Conservation (phyloP, 2,888 invertebrate species). For the Morpho deidamia region DNA sequence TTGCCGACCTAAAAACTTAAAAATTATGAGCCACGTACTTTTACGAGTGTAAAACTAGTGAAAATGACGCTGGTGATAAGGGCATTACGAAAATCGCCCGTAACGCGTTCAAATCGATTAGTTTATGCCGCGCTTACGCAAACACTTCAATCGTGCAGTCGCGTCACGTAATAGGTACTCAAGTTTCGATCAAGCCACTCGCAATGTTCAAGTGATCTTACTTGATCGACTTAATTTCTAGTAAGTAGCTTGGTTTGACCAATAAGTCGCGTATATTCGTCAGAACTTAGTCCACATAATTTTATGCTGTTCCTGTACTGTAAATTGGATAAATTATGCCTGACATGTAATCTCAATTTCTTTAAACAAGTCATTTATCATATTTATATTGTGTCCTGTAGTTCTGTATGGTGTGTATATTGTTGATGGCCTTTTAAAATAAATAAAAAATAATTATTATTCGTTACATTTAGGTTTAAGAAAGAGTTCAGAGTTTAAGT, state of each 20-base stretch:
- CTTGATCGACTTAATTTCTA: conserved; percentile 6
- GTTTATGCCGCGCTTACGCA: conserved; percentile 62
- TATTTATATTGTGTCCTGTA: too few species aligned
- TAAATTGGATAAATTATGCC: too few species aligned
- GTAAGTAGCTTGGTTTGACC: background rate
- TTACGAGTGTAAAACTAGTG: conserved; percentile 13
- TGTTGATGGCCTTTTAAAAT: too few species aligned
- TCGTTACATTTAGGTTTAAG: too few species aligned
- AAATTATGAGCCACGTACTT: background rate
- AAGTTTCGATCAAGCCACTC: conserved; percentile 50
- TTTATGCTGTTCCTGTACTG: too few species aligned
- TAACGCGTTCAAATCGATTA: conserved; percentile 71
- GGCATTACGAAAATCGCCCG: conserved; percentile 63
- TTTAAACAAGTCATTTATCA: too few species aligned
- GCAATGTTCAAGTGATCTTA: conserved; percentile 40
- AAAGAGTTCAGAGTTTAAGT: too few species aligned
- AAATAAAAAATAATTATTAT: too few species aligned
- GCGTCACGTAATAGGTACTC: conserved; percentile 57
- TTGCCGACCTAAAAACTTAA: too few species aligned
- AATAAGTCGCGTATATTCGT: background rate
- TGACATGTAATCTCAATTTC: background rate
- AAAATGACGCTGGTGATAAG: conserved; percentile 44
- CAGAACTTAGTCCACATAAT: too few species aligned
- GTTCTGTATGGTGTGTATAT: too few species aligned
- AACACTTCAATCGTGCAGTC: conserved; percentile 62